Evolutionary conservation across 2,888 invertebrate species (phyloP), one percentile per base, ranked within the genome.

Genomic region (Calliphora vomitoria): DNA sequence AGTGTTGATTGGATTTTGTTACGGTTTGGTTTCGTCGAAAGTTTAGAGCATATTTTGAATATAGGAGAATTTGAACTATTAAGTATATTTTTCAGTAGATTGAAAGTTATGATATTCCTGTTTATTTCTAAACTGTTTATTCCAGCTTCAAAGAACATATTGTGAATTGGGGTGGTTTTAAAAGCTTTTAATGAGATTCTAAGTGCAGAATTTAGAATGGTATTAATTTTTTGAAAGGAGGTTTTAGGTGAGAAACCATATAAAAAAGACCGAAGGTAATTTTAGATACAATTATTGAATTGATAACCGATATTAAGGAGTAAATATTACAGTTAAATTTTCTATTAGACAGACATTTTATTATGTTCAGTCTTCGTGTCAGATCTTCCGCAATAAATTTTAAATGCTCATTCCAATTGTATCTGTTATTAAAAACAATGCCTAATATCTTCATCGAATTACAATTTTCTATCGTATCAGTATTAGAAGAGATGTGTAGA

Each of bases 391-490:
- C 15, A 25, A 69, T 18, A 25, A 78, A 41, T 25, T 74, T 53
- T 13, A 88, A 88, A 55, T 89, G 88, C 11, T 69, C 62, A 15
- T 84, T 68, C 85, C 87, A 88, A 64, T 50, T 87, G 50, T 88
- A 84, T 85, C 81, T 90, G 41, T 88, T 82, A 35, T 87, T 88
- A 38, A 89, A 82, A 4, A 79, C 71, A 15, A 89, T n/a, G 5
- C 89, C 88, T 31, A 89, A 62, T 15, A 88, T 79, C 76, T 75
- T 78, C 13, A 87, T 5, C 4, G 50, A 25, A 11, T 82, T 13
- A 4, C 44, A 53, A 44, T 44, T 60, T 10, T 66, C 44, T 10
- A 89, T 78, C 41, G 58, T 55, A 25, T 78, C 58, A 38, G 62
- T 60, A 10, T 60, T 82, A 1, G 84, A 71, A 8, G 25, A 11